Conservation (phyloP, 2,888 invertebrate genomes). For the Phortica okadai region DNA sequence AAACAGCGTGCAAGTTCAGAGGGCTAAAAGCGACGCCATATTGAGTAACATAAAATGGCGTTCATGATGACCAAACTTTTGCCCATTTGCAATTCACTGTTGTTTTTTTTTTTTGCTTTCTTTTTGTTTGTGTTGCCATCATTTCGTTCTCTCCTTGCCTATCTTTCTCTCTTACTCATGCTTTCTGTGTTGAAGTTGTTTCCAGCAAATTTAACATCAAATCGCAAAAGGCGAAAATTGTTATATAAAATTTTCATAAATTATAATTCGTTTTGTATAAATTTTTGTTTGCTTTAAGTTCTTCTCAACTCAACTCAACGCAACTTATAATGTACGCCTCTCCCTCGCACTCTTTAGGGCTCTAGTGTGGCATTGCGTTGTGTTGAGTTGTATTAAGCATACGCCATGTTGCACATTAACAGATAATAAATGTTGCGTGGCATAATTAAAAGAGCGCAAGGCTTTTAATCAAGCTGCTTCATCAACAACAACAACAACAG, state of each 20-base stretch:
- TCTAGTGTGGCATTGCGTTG: neutral
- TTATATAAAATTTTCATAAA: neutral
- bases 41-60: conserved; percentile 65
- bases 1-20: neutral
- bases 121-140: neutral
- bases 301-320: no score
- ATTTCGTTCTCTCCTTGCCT: neutral
- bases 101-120: conserved; percentile 35
- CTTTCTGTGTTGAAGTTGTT: conserved; percentile 44
- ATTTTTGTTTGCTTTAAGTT: no score
- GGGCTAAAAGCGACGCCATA: conserved; percentile 53
- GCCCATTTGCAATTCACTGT: conserved; percentile 61
- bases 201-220: conserved; percentile 63
- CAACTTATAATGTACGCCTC: no score
- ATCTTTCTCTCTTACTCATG: neutral
- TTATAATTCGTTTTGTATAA: no score
- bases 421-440: conserved; percentile 20
- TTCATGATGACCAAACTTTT: conserved; percentile 64
- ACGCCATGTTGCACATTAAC: conserved; percentile 20
- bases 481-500: neutral
- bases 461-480: conserved; percentile 14
- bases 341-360: no score
- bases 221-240: conserved; percentile 35
- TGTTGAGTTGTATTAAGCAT: neutral
- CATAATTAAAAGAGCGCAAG: conserved; percentile 14